Percentiles rank a stretch among this genome's conserved stretches.
These are phyloP conservation scores for Sinotaia quadrata DNA, from an alignment of 2,888 invertebrate species.

Conservation along the genomic window DNA sequence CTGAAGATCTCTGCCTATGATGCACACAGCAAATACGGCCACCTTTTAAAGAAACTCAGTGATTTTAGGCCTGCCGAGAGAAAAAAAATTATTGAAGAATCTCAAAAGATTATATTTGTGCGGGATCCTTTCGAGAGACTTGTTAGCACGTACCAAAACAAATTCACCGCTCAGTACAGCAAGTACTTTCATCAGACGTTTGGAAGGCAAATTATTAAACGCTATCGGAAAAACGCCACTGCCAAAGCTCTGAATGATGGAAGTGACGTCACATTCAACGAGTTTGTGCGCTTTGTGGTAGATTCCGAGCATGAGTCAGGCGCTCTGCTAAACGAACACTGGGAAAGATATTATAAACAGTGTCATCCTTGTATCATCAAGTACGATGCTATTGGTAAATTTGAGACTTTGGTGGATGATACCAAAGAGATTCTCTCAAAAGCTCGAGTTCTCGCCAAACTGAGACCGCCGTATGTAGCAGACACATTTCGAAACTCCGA, in stretches of 20 bases:
- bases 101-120: slow-evolving; percentile 86
- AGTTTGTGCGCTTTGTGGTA: slow-evolving; percentile 39
- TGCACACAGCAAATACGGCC: slow-evolving; percentile 40
- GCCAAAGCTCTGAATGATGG: slow-evolving; percentile 37
- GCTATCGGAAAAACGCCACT: slow-evolving; percentile 35
- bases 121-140: slow-evolving; percentile 91
- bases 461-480: slow-evolving; percentile 33
- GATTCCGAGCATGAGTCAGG: slow-evolving; percentile 33
- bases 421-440: slow-evolving; percentile 29
- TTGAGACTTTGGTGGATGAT: slow-evolving; percentile 79
- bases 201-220: slow-evolving; percentile 46
- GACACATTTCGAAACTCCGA: slow-evolving; percentile 30
- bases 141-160: slow-evolving; percentile 89
- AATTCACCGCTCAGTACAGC: slow-evolving; percentile 76
- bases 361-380: slow-evolving; percentile 89
- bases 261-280: slow-evolving; percentile 38
- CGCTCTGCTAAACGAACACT: slow-evolving; percentile 80
- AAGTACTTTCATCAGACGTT: slow-evolving; percentile 72
- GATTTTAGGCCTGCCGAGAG: slow-evolving; percentile 30
- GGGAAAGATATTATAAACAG: slow-evolving; percentile 85
- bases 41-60: slow-evolving; percentile 31
- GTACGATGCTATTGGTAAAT: slow-evolving; percentile 90
- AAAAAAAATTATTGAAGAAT: slow-evolving; percentile 67
- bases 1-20: slow-evolving; percentile 38
- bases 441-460: slow-evolving; percentile 18